Percentiles rank a stretch among this genome's conserved stretches.
Evolutionary conservation across 2,797 vertebrate genomes (phyloP).

Genomic region (Cossypha niveicapilla): DNA sequence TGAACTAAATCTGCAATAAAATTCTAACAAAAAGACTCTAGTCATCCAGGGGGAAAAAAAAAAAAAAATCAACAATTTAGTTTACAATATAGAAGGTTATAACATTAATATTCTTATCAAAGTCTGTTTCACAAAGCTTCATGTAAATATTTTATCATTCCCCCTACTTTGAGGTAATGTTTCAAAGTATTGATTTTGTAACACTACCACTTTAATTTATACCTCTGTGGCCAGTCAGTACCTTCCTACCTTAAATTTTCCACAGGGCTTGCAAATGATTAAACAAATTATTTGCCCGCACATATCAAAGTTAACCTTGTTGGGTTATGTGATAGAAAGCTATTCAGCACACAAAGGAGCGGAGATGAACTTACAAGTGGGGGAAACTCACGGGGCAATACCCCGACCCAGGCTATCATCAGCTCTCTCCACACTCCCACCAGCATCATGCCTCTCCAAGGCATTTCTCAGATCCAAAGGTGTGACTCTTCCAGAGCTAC

Average conservation of each 20-base stretch:
- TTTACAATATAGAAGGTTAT: not conserved
- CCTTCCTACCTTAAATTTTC: not conserved
- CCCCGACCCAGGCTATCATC: rapidly evolving
- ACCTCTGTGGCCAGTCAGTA: not conserved
- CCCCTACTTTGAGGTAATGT: not conserved
- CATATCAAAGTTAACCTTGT: not conserved
- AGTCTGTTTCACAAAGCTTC: not conserved
- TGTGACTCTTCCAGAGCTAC: not conserved
- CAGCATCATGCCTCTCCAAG: rapidly evolving
- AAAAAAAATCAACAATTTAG: not conserved
- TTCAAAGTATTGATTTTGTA: not conserved
- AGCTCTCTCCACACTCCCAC: rapidly evolving
- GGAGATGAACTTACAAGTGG: rapidly evolving
- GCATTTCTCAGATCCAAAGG: not conserved
- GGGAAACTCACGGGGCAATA: rapidly evolving
- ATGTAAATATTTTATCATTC: not conserved
- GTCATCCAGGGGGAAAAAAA: rapidly evolving
- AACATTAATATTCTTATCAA: not conserved
- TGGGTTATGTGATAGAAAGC: not conserved
- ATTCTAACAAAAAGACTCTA: not conserved
- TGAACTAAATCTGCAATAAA: not conserved
- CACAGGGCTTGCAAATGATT: not conserved
- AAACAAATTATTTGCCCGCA: not conserved
- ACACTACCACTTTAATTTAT: not conserved
- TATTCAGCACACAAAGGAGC: not conserved